Conservation (phyloP, 2,113 vertebrate genomes). For the Pituophis catenifer region DNA sequence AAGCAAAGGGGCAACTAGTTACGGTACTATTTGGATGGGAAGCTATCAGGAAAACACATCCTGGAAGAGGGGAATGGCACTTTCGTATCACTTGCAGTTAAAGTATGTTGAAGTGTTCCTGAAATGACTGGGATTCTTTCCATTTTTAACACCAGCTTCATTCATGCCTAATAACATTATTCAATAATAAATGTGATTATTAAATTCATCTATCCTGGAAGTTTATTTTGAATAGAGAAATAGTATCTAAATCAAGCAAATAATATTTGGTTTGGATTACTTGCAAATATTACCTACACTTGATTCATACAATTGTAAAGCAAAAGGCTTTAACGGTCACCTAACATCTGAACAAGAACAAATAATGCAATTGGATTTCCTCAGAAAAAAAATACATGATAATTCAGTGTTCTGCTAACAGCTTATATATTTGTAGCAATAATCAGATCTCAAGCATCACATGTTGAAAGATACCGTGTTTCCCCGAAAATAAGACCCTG, state of each 20-base stretch:
- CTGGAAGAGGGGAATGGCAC: neutral
- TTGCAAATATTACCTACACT: too few relatives aligned
- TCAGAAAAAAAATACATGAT: too few relatives aligned
- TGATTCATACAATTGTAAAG: too few relatives aligned
- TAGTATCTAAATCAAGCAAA: neutral
- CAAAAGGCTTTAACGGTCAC: too few relatives aligned
- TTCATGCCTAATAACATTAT: neutral
- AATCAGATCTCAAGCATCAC: neutral
- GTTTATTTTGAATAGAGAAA: neutral
- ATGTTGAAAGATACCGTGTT: too few relatives aligned
- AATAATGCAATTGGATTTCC: too few relatives aligned
- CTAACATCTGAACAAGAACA: too few relatives aligned
- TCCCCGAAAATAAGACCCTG: too few relatives aligned
- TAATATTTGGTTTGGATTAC: neutral
- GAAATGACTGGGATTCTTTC: neutral
- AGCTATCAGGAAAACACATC: neutral
- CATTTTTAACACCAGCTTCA: neutral
- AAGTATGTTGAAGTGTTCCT: neutral
- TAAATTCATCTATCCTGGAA: neutral
- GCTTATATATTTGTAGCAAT: neutral
- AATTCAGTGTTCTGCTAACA: neutral
- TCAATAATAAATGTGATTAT: neutral
- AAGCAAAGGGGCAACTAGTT: neutral
- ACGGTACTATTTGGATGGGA: neutral
- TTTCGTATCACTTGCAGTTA: neutral